phyloP scores from a whole-genome alignment of 2,888 invertebrate species.

The Alitta virens region DNA sequence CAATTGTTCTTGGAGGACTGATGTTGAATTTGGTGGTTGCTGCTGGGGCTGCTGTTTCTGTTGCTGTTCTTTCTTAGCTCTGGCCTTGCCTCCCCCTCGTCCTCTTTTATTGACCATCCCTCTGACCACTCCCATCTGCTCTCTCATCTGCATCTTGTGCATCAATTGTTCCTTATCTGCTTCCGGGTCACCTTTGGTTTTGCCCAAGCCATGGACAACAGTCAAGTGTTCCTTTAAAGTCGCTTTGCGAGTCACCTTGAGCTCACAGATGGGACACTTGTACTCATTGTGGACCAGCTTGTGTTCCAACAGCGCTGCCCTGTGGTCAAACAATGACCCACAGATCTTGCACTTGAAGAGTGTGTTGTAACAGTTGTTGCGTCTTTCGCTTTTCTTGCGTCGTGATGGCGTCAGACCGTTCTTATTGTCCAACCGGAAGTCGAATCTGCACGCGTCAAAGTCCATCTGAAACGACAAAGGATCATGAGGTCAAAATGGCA shows the following conservation, averaged over 20 bases:
- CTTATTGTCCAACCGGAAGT: conserved; percentile 32
- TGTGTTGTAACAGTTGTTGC: conserved; percentile 23
- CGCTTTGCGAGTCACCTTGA: conserved; percentile 7
- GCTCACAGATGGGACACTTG: conserved; percentile 20
- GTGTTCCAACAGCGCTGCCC: conserved; percentile 27
- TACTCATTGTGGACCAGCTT: conserved; percentile 24
- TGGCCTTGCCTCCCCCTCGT: not conserved
- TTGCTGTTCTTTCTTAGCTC: not conserved
- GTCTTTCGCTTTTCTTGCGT: conserved; percentile 18
- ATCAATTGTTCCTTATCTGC: not conserved
- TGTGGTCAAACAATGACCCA: conserved; percentile 25
- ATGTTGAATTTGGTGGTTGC: not conserved
- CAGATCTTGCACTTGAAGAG: conserved; percentile 32
- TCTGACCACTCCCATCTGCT: conserved; percentile 11
- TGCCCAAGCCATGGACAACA: conserved; percentile 7
- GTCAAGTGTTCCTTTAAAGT: conserved; percentile 18
- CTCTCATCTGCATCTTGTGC: conserved; percentile 1
- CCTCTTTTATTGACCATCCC: conserved; percentile 4
- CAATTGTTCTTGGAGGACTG: not conserved
- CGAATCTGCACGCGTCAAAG: conserved; percentile 33
- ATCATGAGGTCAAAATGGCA: no score
- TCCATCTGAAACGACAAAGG: conserved; percentile 17
- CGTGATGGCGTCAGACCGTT: conserved; percentile 31
- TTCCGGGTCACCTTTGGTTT: not conserved
- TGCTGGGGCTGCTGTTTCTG: not conserved